Evolutionary conservation across 2,888 invertebrate species (phyloP).

Genomic region (Metalampra italica): DNA sequence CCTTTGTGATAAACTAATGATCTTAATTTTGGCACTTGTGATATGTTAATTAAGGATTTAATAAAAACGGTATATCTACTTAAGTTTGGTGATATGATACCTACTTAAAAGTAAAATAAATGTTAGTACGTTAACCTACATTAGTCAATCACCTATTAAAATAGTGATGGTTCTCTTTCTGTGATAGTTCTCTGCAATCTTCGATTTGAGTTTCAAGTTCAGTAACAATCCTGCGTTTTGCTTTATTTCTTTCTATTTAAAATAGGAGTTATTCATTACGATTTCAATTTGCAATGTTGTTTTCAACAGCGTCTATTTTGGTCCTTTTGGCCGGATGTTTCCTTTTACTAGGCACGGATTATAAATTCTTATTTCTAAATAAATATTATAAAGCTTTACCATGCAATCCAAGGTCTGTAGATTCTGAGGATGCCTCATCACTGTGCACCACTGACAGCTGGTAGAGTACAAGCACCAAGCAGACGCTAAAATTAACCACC

Average conservation of each 20-base stretch:
- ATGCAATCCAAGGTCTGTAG: constrained; percentile 53
- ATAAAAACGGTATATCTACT: not conserved
- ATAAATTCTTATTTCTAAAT: not conserved
- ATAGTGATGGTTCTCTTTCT: no score
- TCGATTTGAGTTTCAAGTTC: no score
- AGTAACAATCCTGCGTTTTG: no score
- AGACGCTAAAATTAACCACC: constrained; percentile 64
- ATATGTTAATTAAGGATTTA: constrained; percentile 10
- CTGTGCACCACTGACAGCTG: constrained; percentile 53
- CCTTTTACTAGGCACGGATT: no score
- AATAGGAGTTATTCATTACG: no score
- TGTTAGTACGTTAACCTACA: no score
- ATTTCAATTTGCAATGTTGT: no score
- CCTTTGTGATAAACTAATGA: constrained; percentile 1
- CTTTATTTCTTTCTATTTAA: no score
- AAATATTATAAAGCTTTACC: constrained; percentile 38
- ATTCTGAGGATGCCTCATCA: constrained; percentile 61
- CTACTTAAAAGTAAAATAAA: no score
- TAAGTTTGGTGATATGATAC: not conserved
- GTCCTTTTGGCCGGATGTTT: not conserved
- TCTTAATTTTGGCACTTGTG: constrained; percentile 3
- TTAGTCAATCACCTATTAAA: no score
- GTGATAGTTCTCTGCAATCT: no score
- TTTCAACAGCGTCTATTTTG: not conserved
- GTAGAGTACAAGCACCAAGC: constrained; percentile 59